Conservation (phyloP, 2,113 vertebrate genomes). For the Equus quagga region DNA sequence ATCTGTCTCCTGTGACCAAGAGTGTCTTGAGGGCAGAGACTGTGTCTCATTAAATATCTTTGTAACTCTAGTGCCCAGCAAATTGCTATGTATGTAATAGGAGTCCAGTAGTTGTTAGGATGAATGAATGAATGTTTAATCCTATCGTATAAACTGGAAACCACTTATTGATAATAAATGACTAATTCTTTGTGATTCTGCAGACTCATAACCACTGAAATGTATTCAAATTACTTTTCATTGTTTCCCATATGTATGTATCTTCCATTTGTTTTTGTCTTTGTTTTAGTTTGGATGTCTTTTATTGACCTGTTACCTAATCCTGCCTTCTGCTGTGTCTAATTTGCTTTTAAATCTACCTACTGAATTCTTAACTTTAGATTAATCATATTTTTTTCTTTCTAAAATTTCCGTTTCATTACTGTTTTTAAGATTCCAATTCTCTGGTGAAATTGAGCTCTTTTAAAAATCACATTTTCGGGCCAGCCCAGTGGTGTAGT, state of each 20-base stretch:
- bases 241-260: background rate
- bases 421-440: slow-evolving; percentile 17
- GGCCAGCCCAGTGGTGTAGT: no score
- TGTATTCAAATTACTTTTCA: slow-evolving; percentile 30
- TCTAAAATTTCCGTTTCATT: background rate
- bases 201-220: background rate
- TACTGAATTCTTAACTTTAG: background rate
- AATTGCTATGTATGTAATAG: background rate
- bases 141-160: background rate
- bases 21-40: background rate
- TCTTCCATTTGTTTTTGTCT: background rate
- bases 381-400: slow-evolving; percentile 16
- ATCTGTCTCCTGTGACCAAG: background rate
- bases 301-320: background rate
- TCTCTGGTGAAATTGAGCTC: background rate
- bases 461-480: background rate
- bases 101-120: background rate
- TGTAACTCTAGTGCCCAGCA: background rate
- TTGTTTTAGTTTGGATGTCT: background rate
- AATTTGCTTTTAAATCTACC: background rate
- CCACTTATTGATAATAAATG: background rate
- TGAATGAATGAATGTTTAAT: background rate
- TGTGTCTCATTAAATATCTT: slow-evolving; percentile 7
- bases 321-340: background rate
- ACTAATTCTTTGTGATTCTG: background rate